Percentiles rank a stretch among this genome's conserved stretches.
Evolutionary conservation across 2,113 vertebrate genomes (phyloP).

Genomic region (Potamarius usumacintae): DNA sequence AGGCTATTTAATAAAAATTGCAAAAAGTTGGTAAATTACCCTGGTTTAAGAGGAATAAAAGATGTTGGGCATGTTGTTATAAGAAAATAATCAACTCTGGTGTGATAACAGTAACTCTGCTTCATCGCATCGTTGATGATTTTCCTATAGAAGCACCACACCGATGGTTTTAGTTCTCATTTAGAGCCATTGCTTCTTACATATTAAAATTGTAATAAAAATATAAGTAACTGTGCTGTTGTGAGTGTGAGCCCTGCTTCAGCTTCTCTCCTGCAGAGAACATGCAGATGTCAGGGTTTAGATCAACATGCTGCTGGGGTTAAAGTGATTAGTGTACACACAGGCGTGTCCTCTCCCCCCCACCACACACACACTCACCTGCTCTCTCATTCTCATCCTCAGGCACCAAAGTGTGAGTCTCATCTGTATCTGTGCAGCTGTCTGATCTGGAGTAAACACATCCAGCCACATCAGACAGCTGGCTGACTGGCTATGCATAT

Average conservation of each 20-base stretch:
- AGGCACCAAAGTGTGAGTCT: constrained; percentile 44
- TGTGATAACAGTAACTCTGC: no score
- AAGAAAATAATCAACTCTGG: not conserved
- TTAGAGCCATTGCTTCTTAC: no score
- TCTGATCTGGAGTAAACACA: constrained; percentile 64
- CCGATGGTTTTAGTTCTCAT: no score
- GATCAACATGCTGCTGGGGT: constrained; percentile 59
- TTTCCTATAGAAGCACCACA: no score
- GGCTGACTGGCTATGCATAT: not conserved
- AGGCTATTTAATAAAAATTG: no score
- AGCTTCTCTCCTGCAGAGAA: constrained; percentile 19
- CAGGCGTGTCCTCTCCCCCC: constrained; percentile 50
- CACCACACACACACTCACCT: constrained; percentile 68
- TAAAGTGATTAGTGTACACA: constrained; percentile 54
- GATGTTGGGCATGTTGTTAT: not conserved
- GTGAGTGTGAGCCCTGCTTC: not conserved
- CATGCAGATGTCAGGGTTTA: constrained; percentile 53
- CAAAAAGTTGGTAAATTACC: no score
- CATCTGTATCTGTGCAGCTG: constrained; percentile 53
- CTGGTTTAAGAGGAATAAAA: not conserved
- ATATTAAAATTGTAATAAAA: not conserved
- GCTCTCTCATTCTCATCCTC: constrained; percentile 61
- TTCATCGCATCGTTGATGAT: no score
- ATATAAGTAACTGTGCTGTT: not conserved
- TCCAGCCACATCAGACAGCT: constrained; percentile 50